Conservation (phyloP, 2,113 vertebrate genomes). For the Pelecanoides urinatrix region DNA sequence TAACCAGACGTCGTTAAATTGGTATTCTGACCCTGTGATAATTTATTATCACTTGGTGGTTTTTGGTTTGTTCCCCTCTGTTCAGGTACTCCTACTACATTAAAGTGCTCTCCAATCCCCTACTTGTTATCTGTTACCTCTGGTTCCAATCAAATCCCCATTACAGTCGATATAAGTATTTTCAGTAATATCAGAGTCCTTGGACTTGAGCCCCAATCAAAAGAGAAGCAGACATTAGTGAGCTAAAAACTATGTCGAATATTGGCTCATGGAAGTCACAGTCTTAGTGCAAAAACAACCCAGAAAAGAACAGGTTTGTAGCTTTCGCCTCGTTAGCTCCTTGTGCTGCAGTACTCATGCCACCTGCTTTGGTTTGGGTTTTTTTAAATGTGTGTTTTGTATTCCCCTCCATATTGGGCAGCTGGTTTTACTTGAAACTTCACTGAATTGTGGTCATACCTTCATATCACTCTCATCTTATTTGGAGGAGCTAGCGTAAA, state of each 20-base stretch:
- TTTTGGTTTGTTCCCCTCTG: neutral
- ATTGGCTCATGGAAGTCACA: neutral
- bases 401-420: neutral
- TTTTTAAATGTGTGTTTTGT: neutral
- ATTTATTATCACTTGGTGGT: neutral
- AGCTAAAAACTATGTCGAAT: neutral
- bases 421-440: neutral
- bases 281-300: neutral
- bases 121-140: neutral
- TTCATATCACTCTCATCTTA: neutral
- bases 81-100: neutral
- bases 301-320: neutral
- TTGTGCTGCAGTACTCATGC: neutral
- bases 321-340: neutral
- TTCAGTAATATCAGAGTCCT: neutral
- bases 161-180: neutral
- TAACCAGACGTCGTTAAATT: neutral
- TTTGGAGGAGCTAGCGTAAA: neutral
- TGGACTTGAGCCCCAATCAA: neutral
- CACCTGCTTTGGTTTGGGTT: neutral
- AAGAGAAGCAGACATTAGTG: neutral
- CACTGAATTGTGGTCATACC: neutral
- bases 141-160: constrained; percentile 20
- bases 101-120: neutral
- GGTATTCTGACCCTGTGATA: neutral